Evolutionary conservation across 2,888 invertebrate genomes (phyloP).

Genomic region (Sarcophaga caerulescens): DNA sequence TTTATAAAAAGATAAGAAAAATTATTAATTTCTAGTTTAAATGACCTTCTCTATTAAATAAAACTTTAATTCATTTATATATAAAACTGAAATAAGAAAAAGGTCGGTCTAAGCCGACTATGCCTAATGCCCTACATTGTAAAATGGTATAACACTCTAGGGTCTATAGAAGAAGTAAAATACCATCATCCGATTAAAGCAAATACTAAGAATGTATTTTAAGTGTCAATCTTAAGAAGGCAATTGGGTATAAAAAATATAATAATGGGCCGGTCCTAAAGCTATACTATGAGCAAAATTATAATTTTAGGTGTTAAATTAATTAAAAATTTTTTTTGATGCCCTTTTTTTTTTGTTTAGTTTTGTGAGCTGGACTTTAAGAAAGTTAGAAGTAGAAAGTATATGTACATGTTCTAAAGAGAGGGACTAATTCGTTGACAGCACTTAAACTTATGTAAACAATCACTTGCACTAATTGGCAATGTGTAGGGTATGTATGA

Average conservation of each 20-base stretch:
- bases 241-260: background rate
- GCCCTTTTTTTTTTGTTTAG: background rate
- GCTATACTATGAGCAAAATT: background rate
- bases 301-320: background rate
- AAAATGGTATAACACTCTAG: background rate
- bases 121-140: constrained; percentile 18
- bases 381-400: background rate
- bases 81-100: constrained; percentile 3
- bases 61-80: constrained; percentile 25
- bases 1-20: constrained; percentile 24
- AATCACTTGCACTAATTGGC: constrained; percentile 63
- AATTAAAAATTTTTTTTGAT: background rate
- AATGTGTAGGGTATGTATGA: constrained; percentile 60
- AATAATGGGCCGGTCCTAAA: background rate
- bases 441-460: constrained; percentile 64
- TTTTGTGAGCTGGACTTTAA: background rate
- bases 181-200: background rate
- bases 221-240: background rate
- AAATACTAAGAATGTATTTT: background rate
- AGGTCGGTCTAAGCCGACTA: constrained; percentile 31
- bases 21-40: constrained; percentile 53
- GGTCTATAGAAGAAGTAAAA: background rate
- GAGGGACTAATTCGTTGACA: background rate
- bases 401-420: background rate
- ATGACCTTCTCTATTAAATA: background rate